Conservation (phyloP, 2,888 invertebrate genomes). For the Alviniconcha strummeri region DNA sequence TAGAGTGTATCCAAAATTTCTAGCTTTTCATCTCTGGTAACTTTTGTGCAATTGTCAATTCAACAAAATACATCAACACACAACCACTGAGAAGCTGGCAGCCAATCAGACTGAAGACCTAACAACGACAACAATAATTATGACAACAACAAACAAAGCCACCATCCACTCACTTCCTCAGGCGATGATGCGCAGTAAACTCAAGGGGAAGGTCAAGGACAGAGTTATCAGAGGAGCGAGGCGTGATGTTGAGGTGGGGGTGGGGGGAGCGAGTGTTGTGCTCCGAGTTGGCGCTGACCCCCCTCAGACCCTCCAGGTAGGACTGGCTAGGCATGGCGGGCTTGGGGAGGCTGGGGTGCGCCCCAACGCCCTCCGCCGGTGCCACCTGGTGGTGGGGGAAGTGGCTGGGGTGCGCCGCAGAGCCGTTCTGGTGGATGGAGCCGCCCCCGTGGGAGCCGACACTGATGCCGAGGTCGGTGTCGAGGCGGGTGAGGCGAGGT, state of each 20-base stretch:
- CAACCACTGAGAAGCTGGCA: not conserved
- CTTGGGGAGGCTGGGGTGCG: conserved; percentile 50
- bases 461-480: conserved; percentile 11
- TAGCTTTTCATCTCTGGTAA: no score
- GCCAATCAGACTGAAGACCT: not conserved
- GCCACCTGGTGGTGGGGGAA: not conserved
- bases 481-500: conserved; percentile 51
- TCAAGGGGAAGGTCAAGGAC: not conserved
- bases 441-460: not conserved
- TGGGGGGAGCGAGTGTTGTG: not conserved
- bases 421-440: not conserved
- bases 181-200: not conserved
- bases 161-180: conserved; percentile 19
- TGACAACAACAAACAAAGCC: not conserved
- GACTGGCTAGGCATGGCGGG: conserved; percentile 58
- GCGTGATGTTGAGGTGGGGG: not conserved
- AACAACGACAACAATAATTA: not conserved
- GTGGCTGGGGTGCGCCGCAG: not conserved
- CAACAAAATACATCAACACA: not conserved
- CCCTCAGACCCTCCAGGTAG: conserved; percentile 50
- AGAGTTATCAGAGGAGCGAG: not conserved
- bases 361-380: not conserved
- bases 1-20: no score
- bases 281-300: conserved; percentile 11
- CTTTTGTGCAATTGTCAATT: no score